Evolutionary conservation across 1,140 invertebrate genomes (phyloP).

Genomic region (Triops longicaudatus): DNA sequence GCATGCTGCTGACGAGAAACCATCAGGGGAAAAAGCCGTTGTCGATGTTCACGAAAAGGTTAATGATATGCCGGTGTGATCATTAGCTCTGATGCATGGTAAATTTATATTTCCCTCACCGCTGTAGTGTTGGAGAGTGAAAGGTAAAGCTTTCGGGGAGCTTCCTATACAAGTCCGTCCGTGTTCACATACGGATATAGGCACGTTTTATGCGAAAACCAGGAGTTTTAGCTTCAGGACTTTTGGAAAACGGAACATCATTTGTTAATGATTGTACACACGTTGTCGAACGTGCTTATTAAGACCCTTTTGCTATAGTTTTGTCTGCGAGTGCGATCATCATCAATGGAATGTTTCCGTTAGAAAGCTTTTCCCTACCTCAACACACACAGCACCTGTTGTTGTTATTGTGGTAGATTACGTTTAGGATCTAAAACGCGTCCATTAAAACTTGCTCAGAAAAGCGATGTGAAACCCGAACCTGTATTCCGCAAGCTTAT

Average conservation of each 20-base stretch:
- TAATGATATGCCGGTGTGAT: slow-evolving; percentile 15
- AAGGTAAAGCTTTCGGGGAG: background rate
- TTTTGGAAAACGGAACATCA: background rate
- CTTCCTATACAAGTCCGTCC: background rate
- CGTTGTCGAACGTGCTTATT: slow-evolving; percentile 7
- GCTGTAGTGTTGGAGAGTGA: background rate
- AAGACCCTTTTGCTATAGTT: background rate
- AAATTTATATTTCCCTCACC: background rate
- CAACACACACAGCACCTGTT: background rate
- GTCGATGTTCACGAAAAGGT: background rate
- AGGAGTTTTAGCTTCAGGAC: background rate
- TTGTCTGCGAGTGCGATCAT: background rate
- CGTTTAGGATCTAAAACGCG: background rate
- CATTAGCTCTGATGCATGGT: slow-evolving; percentile 11
- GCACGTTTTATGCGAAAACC: background rate
- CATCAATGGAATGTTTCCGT: slow-evolving; percentile 15
- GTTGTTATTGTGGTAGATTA: background rate
- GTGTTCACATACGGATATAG: background rate
- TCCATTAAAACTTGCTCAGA: too few species aligned
- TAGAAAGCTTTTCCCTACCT: background rate
- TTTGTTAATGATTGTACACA: background rate
- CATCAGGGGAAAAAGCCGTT: background rate
- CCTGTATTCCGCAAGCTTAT: too few species aligned
- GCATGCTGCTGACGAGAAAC: slow-evolving; percentile 5
- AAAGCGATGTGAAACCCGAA: too few species aligned